Conservation (phyloP, 2,888 invertebrate genomes). For the Hyalella azteca region DNA sequence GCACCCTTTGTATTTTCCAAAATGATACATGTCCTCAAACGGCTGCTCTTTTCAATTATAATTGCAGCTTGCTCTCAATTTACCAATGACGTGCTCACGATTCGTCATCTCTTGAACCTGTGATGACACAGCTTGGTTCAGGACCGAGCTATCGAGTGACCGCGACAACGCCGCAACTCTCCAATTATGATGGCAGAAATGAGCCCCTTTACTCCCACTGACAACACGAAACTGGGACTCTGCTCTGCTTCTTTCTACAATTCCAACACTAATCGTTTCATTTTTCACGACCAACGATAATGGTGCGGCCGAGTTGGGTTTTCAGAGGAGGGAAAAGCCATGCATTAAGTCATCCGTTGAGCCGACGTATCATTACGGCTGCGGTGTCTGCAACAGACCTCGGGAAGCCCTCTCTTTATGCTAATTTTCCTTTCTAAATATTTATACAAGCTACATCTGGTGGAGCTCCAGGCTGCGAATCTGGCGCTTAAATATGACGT, state of each 20-base stretch:
- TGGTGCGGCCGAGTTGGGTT: too few species aligned
- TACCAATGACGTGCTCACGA: constrained; percentile 13
- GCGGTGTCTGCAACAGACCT: background rate
- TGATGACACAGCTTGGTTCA: background rate
- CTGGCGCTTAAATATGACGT: background rate
- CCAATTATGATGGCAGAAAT: background rate
- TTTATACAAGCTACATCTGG: background rate
- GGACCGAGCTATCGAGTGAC: background rate
- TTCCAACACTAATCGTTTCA: background rate
- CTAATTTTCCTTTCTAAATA: constrained; percentile 5
- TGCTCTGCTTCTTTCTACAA: background rate
- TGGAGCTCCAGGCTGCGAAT: background rate
- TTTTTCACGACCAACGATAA: constrained; percentile 7
- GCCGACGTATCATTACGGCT: background rate
- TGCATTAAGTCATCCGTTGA: constrained; percentile 1
- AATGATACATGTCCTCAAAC: background rate
- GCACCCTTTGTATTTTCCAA: background rate
- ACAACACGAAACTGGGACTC: constrained; percentile 14
- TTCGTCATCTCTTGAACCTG: background rate
- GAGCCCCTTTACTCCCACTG: background rate
- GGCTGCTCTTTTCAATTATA: background rate
- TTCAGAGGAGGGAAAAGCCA: too few species aligned
- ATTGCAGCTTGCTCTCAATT: background rate
- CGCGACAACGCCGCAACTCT: background rate
- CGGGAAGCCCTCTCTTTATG: background rate